Percentiles rank a stretch among this genome's conserved stretches.
phyloP scores from a whole-genome alignment of 2,113 vertebrate genomes.

The Psophia crepitans region DNA sequence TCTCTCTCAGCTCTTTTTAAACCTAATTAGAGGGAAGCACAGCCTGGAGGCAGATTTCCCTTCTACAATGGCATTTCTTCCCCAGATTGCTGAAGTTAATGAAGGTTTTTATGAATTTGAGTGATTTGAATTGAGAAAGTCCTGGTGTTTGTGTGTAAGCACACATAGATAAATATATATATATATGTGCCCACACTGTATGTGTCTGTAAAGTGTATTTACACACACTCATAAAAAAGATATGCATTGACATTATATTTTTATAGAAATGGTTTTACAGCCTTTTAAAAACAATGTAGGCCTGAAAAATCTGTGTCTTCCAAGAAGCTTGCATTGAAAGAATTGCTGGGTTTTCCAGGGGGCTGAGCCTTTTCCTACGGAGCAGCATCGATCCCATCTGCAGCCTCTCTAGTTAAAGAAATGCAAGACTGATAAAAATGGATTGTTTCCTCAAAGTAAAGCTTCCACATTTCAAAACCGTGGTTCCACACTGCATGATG shows the following conservation, averaged over 20 bases:
- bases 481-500: not conserved
- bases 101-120: not conserved
- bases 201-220: not conserved
- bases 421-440: not conserved
- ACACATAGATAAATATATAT: rapidly evolving
- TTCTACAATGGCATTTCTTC: not conserved
- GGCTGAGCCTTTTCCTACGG: not conserved
- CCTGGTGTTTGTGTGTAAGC: not conserved
- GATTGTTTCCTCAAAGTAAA: not conserved
- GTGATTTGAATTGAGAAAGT: not conserved
- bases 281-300: not conserved
- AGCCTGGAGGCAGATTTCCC: not conserved
- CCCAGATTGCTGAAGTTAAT: not conserved
- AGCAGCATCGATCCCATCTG: not conserved
- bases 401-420: not conserved
- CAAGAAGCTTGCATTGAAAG: not conserved
- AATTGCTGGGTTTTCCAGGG: not conserved
- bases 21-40: not conserved
- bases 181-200: not conserved
- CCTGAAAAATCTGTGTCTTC: not conserved
- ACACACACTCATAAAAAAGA: not conserved
- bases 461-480: not conserved
- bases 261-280: not conserved
- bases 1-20: not conserved
- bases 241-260: not conserved